Base-by-base conservation (phyloP, 2,888 invertebrate species). In the Antheraea yamamai region DNA sequence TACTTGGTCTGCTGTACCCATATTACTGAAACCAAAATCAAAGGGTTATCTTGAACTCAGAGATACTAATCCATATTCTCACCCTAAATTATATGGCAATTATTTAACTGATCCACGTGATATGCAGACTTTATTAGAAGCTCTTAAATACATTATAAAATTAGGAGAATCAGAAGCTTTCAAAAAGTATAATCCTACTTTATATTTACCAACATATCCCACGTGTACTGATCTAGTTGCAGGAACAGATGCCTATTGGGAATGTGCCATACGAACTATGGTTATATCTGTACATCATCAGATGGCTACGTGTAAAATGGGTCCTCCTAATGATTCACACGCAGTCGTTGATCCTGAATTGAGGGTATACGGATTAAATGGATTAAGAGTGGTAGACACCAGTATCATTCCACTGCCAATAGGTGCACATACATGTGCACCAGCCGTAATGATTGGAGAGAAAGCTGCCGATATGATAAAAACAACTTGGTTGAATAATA, bases 61-160 rank as follows among this genome's bases (percentile, higher is more conserved):
- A 81, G 96, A 97, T 55, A 96, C 95, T n/a, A 96, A 98, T 91
- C 97, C 98, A 0, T 95, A 96, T 74, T 96, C 97, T 2, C 96
- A 96, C 83, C 98, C 98, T 0, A 95, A 96, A 77, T 95, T 98
- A 76, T 96, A 97, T 82, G 97, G 97, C 0, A 97, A 98, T 82
- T 98, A 98, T 85, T 96, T 98, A 76, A 95, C 96, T 0, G 96
- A 97, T 84, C 95, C 96, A 20, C 93, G 95, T 75, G 95, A 98
- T 81, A 87, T 96, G 72, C 92, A 94, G 23, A 95, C 96, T 0
- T 79, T 96, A 26, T 89, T 96, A 51, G 95, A 95, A 76, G 96
- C 96, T 35, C 93, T 97, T 7, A 96, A 96, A 84, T 95, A 96
- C 77, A 88, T 96, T 0, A 95, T 96, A 72, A 91, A 95, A 75